Conservation (phyloP, 2,888 invertebrate genomes). For the Byasa hedistus region DNA sequence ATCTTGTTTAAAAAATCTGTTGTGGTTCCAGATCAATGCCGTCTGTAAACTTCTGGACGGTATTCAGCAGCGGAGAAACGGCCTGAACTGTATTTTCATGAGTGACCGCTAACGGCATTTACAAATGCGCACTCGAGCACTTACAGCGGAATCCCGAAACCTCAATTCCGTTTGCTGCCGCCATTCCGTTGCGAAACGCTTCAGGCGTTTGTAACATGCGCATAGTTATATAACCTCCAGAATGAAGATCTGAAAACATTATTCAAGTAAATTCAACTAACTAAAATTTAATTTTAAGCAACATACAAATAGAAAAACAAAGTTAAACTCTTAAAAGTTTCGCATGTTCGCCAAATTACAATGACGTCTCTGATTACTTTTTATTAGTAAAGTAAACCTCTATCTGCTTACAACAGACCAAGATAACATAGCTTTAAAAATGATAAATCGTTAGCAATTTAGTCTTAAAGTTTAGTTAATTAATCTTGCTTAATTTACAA, state of each 20-base stretch:
- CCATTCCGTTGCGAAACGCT: not conserved
- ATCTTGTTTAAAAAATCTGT: not conserved
- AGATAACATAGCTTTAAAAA: too few relatives aligned
- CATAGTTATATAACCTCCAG: not conserved
- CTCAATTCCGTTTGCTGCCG: not conserved
- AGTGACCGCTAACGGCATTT: not conserved
- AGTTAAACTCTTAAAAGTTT: too few relatives aligned
- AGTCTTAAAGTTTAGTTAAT: too few relatives aligned
- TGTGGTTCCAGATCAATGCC: too few relatives aligned
- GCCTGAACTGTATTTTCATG: not conserved
- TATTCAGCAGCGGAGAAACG: too few relatives aligned
- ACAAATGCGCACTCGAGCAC: not conserved
- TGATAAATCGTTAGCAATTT: too few relatives aligned
- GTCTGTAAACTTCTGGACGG: too few relatives aligned
- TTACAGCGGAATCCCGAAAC: not conserved
- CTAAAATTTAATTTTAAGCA: not conserved
- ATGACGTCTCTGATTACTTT: too few relatives aligned
- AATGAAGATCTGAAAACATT: not conserved
- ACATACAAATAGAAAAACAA: not conserved
- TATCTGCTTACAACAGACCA: too few relatives aligned
- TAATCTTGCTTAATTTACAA: too few relatives aligned
- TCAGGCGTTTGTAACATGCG: not conserved
- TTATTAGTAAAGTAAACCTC: too few relatives aligned
- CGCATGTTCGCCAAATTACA: too few relatives aligned
- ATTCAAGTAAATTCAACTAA: not conserved